phyloP scores from a whole-genome alignment of 2,888 invertebrate species.

The Apamea crenata region DNA sequence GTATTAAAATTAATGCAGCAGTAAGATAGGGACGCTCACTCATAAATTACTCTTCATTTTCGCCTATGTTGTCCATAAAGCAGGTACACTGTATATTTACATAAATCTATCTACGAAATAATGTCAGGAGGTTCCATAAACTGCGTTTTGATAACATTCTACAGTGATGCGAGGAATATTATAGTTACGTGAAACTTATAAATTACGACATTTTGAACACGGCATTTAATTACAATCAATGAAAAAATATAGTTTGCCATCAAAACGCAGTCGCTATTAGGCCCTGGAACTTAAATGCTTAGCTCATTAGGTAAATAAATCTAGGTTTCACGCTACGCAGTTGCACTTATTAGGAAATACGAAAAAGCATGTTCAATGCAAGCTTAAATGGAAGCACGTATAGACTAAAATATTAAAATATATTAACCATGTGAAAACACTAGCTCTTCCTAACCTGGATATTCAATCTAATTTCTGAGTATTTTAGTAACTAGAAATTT shows the following conservation, averaged over 20 bases:
- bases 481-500: constrained; percentile 38
- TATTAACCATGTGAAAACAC: constrained; percentile 57
- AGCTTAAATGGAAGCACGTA: constrained; percentile 79
- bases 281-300: constrained; percentile 70
- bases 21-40: constrained; percentile 33
- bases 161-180: constrained; percentile 48
- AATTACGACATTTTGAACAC: constrained; percentile 55
- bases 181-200: constrained; percentile 54
- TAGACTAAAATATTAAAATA: constrained; percentile 65
- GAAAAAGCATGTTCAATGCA: constrained; percentile 74
- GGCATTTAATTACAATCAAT: constrained; percentile 47
- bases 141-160: constrained; percentile 54
- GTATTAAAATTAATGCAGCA: constrained; percentile 21
- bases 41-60: constrained; percentile 34
- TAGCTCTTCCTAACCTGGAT: constrained; percentile 46
- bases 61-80: constrained; percentile 31
- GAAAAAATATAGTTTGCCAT: constrained; percentile 47
- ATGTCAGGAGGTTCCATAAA: constrained; percentile 36
- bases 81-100: constrained; percentile 61
- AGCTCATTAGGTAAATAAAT: constrained; percentile 70
- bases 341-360: constrained; percentile 73
- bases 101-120: constrained; percentile 47
- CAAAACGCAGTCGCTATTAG: constrained; percentile 71
- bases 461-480: constrained; percentile 37
- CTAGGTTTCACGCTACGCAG: constrained; percentile 66